Evolutionary conservation across 2,888 invertebrate species (phyloP).

Genomic region (Drosophila gaucha): DNA sequence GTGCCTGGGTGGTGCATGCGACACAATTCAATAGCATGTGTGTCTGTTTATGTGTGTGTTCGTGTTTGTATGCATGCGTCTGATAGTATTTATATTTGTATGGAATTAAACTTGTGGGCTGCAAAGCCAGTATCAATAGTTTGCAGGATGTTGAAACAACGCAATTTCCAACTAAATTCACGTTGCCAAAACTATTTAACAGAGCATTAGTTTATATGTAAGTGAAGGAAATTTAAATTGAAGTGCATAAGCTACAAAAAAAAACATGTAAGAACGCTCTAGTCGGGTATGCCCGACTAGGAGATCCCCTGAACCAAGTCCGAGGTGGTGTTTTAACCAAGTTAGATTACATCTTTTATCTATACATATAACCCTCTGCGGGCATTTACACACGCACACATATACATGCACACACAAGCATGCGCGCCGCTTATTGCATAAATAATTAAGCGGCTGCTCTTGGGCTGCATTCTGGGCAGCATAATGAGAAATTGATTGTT

Average conservation of each 20-base stretch:
- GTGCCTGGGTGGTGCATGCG: conserved; percentile 22
- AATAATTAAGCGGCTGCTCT: too few relatives aligned
- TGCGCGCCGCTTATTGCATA: too few relatives aligned
- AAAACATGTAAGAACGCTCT: background rate
- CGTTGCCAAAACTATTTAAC: conserved; percentile 6
- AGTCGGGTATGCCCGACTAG: too few relatives aligned
- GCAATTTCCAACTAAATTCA: background rate
- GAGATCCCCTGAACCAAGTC: too few relatives aligned
- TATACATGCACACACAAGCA: too few relatives aligned
- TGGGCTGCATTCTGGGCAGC: too few relatives aligned
- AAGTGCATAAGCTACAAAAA: background rate
- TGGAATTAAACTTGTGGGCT: background rate
- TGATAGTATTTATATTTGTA: conserved; percentile 2
- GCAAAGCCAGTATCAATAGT: conserved; percentile 8
- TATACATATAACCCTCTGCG: too few relatives aligned
- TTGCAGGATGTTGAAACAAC: conserved; percentile 1
- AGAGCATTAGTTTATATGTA: background rate
- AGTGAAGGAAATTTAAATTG: background rate
- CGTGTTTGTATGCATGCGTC: background rate
- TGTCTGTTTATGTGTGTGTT: background rate
- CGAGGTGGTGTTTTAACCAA: too few relatives aligned
- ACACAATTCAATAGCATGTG: background rate
- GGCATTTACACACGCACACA: too few relatives aligned
- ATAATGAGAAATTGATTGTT: too few relatives aligned
- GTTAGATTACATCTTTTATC: too few relatives aligned